These are phyloP conservation scores for Dasyornis broadbenti DNA, from an alignment of 2,113 vertebrate species.

Conservation along the genomic window DNA sequence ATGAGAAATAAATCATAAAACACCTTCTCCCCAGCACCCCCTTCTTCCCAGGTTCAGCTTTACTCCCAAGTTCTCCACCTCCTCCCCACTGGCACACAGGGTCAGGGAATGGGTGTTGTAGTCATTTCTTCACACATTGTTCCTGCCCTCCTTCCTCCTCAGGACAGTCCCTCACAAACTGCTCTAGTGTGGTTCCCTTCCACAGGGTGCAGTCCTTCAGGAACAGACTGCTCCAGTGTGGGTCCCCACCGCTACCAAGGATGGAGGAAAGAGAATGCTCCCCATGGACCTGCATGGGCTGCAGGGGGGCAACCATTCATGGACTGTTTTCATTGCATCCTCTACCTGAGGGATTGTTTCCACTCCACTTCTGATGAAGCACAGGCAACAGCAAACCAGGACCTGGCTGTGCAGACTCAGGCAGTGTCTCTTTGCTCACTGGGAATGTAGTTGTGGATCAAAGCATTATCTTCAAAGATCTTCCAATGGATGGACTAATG, in stretches of 20 bases:
- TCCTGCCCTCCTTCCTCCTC: neutral
- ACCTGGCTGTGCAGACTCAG: neutral
- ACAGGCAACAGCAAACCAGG: neutral
- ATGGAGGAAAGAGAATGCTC: neutral
- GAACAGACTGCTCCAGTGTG: neutral
- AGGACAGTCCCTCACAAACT: neutral
- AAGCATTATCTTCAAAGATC: neutral
- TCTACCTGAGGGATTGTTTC: neutral
- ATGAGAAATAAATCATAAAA: neutral
- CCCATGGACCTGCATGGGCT: neutral
- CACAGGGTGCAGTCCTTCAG: neutral
- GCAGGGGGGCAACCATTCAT: accelerated
- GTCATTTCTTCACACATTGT: neutral
- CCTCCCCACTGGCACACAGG: accelerated
- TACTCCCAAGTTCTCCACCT: neutral
- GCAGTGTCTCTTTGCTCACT: neutral
- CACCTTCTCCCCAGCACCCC: neutral
- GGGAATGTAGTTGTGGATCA: neutral
- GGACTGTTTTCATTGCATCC: neutral
- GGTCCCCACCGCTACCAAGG: neutral
- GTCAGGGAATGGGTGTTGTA: neutral
- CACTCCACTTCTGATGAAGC: neutral
- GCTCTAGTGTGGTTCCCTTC: neutral
- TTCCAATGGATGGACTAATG: neutral
- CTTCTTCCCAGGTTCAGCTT: neutral